Percentiles rank a stretch among this genome's conserved stretches.
phyloP scores from a whole-genome alignment of 2,888 invertebrate genomes.

The Tipula confusa region DNA sequence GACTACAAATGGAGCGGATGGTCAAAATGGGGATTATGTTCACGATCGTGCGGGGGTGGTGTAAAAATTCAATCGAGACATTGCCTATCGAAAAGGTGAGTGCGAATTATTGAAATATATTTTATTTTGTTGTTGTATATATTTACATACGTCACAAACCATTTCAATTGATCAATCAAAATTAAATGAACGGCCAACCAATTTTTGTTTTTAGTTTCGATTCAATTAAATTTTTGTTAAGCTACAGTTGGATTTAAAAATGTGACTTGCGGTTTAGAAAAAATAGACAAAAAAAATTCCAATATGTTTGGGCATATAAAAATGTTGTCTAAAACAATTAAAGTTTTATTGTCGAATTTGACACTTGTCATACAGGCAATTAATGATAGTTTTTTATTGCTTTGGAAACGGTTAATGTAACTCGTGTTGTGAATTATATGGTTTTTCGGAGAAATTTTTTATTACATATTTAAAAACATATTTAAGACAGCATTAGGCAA shows the following conservation, averaged over 20 bases:
- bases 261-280: background rate
- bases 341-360: slow-evolving; percentile 5
- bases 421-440: background rate
- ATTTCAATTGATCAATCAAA: slow-evolving; percentile 12
- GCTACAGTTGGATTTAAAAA: background rate
- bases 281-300: background rate
- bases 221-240: background rate
- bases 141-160: background rate
- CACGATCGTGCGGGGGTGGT: slow-evolving; percentile 71
- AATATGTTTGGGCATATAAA: background rate
- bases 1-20: slow-evolving; percentile 59
- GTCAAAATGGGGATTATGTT: slow-evolving; percentile 70
- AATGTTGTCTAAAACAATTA: background rate
- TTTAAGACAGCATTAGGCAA: too few relatives aligned
- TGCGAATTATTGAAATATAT: too few relatives aligned
- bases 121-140: too few relatives aligned
- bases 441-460: background rate
- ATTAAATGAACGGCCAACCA: background rate
- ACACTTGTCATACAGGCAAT: background rate
- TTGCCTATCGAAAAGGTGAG: slow-evolving; percentile 52
- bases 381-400: background rate
- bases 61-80: slow-evolving; percentile 67
- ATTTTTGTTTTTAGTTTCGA: background rate
- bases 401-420: background rate
- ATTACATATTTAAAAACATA: too few relatives aligned